Evolutionary conservation across 2,888 invertebrate genomes (phyloP), one percentile per base, ranked within the genome.

Genomic region (Dolichomitus sp.): DNA sequence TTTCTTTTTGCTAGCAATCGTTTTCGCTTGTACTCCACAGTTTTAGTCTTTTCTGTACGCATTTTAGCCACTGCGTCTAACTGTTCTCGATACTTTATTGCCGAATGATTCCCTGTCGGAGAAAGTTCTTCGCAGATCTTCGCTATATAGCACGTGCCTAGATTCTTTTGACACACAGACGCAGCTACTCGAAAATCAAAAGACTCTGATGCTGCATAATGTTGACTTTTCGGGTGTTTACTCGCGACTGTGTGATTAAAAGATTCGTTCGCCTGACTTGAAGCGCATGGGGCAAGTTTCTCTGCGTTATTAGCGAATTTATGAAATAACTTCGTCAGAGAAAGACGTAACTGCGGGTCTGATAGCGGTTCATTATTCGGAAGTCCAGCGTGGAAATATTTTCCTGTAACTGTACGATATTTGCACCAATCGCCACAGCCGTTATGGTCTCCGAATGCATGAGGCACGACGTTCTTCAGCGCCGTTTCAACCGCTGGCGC

Each of bases 171-270:
- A 11, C 74, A 45, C 12, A 81, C 75, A 33, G 33, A 33, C 6
- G 6, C 33, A 33, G 33, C 33, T 6, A 4, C 33, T 33, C 33
- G 33, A 33, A 23, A 78, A 61, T 78, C 61, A 17, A 75, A 84
- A 17, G 59, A 74, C 17, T 81, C 75, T 33, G 81, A 79, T 30
- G 69, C 48, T 0, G 50, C 78, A 65, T 80, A 83, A 33, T 59
- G 63, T n/a, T 48, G 37, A 48, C 14, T 66, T 61, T 83, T 83
- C 23, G 80, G 83, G 54, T 77, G 69, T 75, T 84, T 84, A 27
- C 50, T 70, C 2, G 61, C 42, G n/a, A 81, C 78, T 42, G 79
- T 68, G 57, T 63, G 70, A 37, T 81, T 84, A 33, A 81, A 75
- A 17, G 57, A 73, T 65, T 84, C 81, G 52, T 84, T 81, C 0